These are phyloP conservation scores for Alsophila aescularia DNA, from an alignment of 2,888 invertebrate species.

Conservation along the genomic window DNA sequence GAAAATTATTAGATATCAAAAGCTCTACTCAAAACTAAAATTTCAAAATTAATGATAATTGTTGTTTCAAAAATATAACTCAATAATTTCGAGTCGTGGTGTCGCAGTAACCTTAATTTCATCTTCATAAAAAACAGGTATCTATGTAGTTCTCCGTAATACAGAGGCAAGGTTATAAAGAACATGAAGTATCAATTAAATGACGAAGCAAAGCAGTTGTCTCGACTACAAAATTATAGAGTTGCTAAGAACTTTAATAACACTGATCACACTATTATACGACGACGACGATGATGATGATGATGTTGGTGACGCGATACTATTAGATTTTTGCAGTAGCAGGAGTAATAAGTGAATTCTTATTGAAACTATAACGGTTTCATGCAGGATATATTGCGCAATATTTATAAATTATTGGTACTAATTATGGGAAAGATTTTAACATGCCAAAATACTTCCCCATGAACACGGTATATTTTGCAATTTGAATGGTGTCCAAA, in stretches of 20 bases:
- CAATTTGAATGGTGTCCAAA: conserved; percentile 24
- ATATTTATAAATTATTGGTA: too few species aligned
- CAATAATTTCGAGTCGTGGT: not conserved
- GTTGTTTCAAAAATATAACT: not conserved
- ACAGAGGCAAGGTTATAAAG: not conserved
- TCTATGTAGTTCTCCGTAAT: not conserved
- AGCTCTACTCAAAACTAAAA: not conserved
- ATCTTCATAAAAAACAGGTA: not conserved
- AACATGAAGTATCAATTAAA: too few species aligned
- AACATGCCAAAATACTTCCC: conserved; percentile 3
- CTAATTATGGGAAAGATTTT: not conserved
- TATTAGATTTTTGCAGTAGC: too few species aligned
- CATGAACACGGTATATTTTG: conserved; percentile 4
- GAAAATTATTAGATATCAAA: not conserved
- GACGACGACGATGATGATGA: too few species aligned
- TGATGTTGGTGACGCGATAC: too few species aligned
- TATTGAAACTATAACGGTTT: too few species aligned
- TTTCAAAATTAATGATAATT: not conserved
- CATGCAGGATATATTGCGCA: too few species aligned
- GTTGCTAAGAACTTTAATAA: too few species aligned
- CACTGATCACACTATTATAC: too few species aligned
- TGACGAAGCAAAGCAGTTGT: too few species aligned
- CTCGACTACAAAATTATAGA: too few species aligned
- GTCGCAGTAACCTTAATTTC: not conserved
- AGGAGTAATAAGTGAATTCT: too few species aligned